Evolutionary conservation across 2,888 invertebrate genomes (phyloP).

Genomic region (Xanthia togata): DNA sequence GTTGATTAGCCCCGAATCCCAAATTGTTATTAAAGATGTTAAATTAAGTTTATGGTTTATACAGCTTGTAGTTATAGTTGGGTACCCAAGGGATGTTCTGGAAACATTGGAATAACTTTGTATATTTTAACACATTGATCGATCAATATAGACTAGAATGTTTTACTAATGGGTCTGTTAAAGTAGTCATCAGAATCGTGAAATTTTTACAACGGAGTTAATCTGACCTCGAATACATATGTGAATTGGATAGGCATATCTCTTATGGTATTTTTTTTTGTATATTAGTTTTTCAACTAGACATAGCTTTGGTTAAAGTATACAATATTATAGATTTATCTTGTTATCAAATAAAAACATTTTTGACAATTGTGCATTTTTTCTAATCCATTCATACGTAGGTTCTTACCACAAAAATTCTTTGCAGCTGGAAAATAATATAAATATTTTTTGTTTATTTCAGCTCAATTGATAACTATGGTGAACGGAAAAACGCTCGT

Average conservation of each 20-base stretch:
- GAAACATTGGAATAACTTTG: neutral
- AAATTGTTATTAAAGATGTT: neutral
- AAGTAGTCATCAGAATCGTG: neutral
- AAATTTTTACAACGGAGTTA: neutral
- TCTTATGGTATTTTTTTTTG: constrained; percentile 6
- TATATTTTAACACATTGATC: neutral
- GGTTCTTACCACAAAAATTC: neutral
- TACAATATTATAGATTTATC: constrained; percentile 27
- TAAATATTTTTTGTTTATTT: constrained; percentile 6
- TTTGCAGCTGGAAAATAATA: neutral
- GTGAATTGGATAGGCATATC: neutral
- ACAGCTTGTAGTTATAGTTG: constrained; percentile 1
- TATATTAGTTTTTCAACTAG: constrained; percentile 12
- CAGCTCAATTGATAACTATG: constrained; percentile 52
- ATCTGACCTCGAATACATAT: neutral
- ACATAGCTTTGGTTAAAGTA: constrained; percentile 2
- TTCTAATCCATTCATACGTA: neutral
- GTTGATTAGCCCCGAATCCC: neutral
- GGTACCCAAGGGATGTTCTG: neutral
- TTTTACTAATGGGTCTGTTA: neutral
- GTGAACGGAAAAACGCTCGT: constrained; percentile 46
- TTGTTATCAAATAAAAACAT: constrained; percentile 27
- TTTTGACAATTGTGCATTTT: constrained; percentile 17
- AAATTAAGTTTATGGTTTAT: neutral
- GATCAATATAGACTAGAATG: neutral